phyloP scores from a whole-genome alignment of 2,797 vertebrate species.

The Pipistrellus pipistrellus region DNA sequence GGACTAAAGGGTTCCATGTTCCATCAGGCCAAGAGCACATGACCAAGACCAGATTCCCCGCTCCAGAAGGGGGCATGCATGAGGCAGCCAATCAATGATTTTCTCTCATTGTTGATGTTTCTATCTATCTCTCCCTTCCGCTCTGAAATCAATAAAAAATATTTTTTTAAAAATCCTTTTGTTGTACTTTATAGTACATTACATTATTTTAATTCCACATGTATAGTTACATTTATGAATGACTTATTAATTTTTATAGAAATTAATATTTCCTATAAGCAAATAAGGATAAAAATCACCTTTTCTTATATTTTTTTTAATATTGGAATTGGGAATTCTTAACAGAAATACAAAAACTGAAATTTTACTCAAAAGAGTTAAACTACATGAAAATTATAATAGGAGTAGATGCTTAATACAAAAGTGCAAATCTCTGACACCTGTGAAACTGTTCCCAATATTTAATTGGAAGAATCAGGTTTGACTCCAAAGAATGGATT shows the following conservation, averaged over 20 bases:
- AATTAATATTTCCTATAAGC: not conserved
- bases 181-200: not conserved
- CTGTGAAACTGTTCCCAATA: not conserved
- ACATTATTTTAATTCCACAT: not conserved
- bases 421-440: not conserved
- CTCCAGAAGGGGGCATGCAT: no score
- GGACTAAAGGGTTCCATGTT: no score
- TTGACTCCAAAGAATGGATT: not conserved
- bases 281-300: not conserved
- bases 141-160: no score
- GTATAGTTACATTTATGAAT: not conserved
- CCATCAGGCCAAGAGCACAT: no score
- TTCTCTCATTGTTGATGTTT: no score
- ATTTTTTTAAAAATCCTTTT: not conserved
- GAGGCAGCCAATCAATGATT: no score
- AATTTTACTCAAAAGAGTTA: constrained; percentile 10
- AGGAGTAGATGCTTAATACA: not conserved
- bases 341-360: not conserved
- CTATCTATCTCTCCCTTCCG: no score
- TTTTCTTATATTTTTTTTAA: not conserved
- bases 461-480: not conserved
- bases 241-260: not conserved
- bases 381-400: not conserved
- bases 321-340: not conserved
- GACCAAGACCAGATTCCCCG: no score